Evolutionary conservation across 2,888 invertebrate genomes (phyloP), one percentile per base, ranked within the genome.

Genomic region (Podotricha telesiphe): DNA sequence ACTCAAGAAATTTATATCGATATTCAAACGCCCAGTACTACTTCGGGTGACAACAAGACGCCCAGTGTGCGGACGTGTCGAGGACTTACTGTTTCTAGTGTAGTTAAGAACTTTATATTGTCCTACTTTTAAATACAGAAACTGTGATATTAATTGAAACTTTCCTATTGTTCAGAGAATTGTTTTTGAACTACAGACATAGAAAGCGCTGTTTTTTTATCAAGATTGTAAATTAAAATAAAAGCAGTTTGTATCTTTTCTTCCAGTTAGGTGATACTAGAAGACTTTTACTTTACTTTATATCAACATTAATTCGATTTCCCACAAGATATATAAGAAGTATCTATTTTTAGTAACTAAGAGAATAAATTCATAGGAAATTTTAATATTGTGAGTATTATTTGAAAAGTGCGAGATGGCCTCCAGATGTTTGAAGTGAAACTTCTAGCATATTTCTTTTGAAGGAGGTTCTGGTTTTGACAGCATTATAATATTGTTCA

Each of bases 21-120:
- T 94, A 94, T 84, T 94, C 95, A 74, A 95, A 95, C 81, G 94
- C 94, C 59, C 95, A 95, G 80, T 95, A 95, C 84, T 96, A 96
- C 85, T 96, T 96, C 83, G 96, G 96, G 94, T 96, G 96, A 96
- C 96, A 94, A 81, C 93, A 94, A 85, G 93, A 94, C 75, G 89
- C 85, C 80, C 89, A 93, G 82, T 90, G 93, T 81, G 83, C 93
- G 79, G 93, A 93, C 76, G 89, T 91, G 77, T 91, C 94, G 74
- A 91, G 94, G 83, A 94, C 94, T 83, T 94, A 94, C 85, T 94
- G 94, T 91, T 94, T 94, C 89, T 94, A 94, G 89, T 86, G 88
- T 89, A 89, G 88, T 84, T 83, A 86, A 86, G 86, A 75, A 86
- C 84, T 87, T 84, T 88, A 82, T 88, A 86, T 83, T 88, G 88